Evolutionary conservation across 2,888 invertebrate genomes (phyloP).

Genomic region (Arge pagana): DNA sequence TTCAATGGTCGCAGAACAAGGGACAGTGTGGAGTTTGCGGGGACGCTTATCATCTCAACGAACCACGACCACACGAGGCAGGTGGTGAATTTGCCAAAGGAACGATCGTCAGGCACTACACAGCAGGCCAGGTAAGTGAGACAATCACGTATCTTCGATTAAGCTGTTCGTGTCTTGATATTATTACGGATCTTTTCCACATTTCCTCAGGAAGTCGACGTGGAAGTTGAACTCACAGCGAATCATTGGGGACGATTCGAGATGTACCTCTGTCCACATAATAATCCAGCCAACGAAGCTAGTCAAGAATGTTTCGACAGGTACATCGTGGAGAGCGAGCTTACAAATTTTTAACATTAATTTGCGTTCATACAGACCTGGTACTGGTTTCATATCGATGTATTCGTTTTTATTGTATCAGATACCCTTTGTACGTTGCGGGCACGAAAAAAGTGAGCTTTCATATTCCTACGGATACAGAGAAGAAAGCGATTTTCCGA

Average conservation of each 20-base stretch:
- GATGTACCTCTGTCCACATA: conserved; percentile 83
- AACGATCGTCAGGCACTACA: conserved; percentile 80
- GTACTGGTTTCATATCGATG: neutral
- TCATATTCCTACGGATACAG: conserved; percentile 73
- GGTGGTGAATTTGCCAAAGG: conserved; percentile 87
- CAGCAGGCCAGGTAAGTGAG: conserved; percentile 73
- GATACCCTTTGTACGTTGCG: conserved; percentile 74
- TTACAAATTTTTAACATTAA: neutral
- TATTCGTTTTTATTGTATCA: conserved; percentile 39
- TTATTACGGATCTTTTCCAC: neutral
- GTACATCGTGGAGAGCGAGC: conserved; percentile 50
- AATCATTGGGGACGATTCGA: conserved; percentile 89
- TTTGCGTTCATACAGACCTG: neutral
- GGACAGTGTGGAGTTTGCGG: conserved; percentile 92
- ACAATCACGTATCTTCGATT: neutral
- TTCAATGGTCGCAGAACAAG: conserved; percentile 84
- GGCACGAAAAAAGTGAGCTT: conserved; percentile 74
- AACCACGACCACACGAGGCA: conserved; percentile 86
- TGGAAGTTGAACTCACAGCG: conserved; percentile 86
- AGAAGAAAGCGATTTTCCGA: conserved; percentile 66
- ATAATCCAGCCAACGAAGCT: conserved; percentile 77
- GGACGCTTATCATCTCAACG: conserved; percentile 74
- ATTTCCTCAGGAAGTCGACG: conserved; percentile 71
- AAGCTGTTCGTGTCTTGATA: neutral
- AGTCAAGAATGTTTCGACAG: conserved; percentile 83